phyloP scores from a whole-genome alignment of 2,888 invertebrate species.

The Plagodis pulveraria region DNA sequence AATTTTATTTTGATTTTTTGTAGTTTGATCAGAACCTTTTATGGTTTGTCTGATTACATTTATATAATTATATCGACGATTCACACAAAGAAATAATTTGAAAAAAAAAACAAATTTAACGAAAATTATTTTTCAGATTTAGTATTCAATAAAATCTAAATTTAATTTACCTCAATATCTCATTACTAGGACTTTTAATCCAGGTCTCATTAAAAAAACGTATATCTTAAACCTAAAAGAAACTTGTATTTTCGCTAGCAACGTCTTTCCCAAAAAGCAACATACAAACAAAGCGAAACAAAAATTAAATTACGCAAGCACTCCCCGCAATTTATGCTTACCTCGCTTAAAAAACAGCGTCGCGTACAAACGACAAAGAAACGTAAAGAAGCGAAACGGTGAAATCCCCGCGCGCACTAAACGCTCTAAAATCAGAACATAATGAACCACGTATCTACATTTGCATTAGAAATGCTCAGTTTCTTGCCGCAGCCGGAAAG shows the following conservation, averaged over 20 bases:
- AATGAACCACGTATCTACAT: slow-evolving; percentile 72
- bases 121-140: no score
- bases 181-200: no score
- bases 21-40: no score
- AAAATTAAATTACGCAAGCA: slow-evolving; percentile 39
- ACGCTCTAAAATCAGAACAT: slow-evolving; percentile 72
- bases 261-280: slow-evolving; percentile 16
- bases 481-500: slow-evolving; percentile 44
- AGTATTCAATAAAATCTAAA: no score
- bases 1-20: no score
- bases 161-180: no score
- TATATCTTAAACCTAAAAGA: slow-evolving; percentile 3
- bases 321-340: slow-evolving; percentile 38
- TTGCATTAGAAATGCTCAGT: slow-evolving; percentile 69
- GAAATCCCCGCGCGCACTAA: slow-evolving; percentile 54
- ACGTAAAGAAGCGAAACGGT: slow-evolving; percentile 41
- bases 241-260: slow-evolving; percentile 5
- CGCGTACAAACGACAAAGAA: slow-evolving; percentile 39
- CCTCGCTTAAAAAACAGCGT: slow-evolving; percentile 37
- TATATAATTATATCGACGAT: no score
- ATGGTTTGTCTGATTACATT: no score
- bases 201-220: not conserved
- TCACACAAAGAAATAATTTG: no score
- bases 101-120: no score
- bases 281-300: slow-evolving; percentile 23